phyloP scores from a whole-genome alignment of 2,888 invertebrate genomes.

The Teleiodes luculella region DNA sequence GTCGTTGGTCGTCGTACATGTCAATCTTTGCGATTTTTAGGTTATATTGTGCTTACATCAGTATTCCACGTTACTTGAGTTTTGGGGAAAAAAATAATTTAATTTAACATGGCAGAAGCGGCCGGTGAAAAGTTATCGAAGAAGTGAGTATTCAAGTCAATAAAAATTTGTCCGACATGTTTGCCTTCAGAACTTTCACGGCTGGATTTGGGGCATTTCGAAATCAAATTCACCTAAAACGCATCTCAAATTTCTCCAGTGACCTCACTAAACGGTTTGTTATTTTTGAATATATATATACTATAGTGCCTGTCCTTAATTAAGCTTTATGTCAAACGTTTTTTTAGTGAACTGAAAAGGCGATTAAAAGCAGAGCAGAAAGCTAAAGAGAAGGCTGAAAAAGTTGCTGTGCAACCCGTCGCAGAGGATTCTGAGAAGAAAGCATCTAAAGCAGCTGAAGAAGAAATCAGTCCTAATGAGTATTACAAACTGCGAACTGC shows the following conservation, averaged over 20 bases:
- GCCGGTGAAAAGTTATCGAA: constrained; percentile 81
- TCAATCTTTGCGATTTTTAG: neutral
- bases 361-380: constrained; percentile 95
- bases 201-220: constrained; percentile 34
- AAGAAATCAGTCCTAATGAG: constrained; percentile 96
- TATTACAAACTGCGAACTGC: constrained; percentile 92
- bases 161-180: constrained; percentile 36
- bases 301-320: constrained; percentile 27
- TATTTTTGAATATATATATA: constrained; percentile 24
- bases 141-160: constrained; percentile 79
- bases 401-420: constrained; percentile 76
- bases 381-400: constrained; percentile 92
- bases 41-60: constrained; percentile 5
- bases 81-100: neutral
- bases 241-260: constrained; percentile 46
- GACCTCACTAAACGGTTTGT: constrained; percentile 65
- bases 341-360: constrained; percentile 93
- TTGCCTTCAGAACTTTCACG: constrained; percentile 41
- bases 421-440: constrained; percentile 54
- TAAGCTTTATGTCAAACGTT: constrained; percentile 42
- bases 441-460: constrained; percentile 61
- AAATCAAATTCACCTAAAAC: constrained; percentile 41
- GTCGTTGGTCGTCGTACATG: too few relatives aligned
- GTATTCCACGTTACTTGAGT: constrained; percentile 10
- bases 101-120: constrained; percentile 74